Conservation (phyloP, 2,888 invertebrate species). For the Amblyjoppa proteus region DNA sequence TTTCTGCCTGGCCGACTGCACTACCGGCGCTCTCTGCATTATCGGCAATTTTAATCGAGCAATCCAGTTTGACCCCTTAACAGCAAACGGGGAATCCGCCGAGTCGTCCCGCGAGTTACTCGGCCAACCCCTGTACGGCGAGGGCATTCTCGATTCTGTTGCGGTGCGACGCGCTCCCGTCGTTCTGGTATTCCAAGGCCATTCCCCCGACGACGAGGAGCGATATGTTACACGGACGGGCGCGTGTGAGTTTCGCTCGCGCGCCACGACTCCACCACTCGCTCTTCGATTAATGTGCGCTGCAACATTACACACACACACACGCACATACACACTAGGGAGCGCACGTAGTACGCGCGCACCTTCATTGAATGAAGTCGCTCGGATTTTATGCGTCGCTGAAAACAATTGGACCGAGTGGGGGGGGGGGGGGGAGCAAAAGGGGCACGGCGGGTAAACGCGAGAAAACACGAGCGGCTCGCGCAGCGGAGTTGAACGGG, state of each 20-base stretch:
- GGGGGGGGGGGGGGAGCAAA: not conserved
- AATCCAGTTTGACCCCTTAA: slow-evolving; percentile 69
- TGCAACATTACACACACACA: not conserved
- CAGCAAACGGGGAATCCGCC: slow-evolving; percentile 31
- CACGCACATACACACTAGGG: slow-evolving; percentile 3
- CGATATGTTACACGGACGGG: slow-evolving; percentile 47
- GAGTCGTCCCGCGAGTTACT: slow-evolving; percentile 16
- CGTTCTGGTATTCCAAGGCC: slow-evolving; percentile 73
- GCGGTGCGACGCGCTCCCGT: slow-evolving; percentile 45
- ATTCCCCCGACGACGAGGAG: slow-evolving; percentile 61
- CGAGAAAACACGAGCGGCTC: not conserved
- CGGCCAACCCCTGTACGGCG: slow-evolving; percentile 29
- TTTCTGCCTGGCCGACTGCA: slow-evolving; percentile 50
- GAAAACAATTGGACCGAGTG: slow-evolving; percentile 15
- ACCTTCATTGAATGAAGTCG: slow-evolving; percentile 50
- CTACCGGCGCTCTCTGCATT: slow-evolving; percentile 48
- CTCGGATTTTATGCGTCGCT: slow-evolving; percentile 44
- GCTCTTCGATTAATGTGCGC: slow-evolving; percentile 38
- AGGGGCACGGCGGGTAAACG: not conserved
- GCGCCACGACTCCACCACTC: slow-evolving; percentile 25
- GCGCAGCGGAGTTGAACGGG: slow-evolving; percentile 48
- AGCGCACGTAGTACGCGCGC: slow-evolving; percentile 25
- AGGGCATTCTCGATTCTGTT: slow-evolving; percentile 66
- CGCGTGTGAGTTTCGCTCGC: slow-evolving; percentile 19
- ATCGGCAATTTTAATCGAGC: slow-evolving; percentile 60